A percentile compares a stretch with the other conserved stretches of the same genome.
phyloP scores from a whole-genome alignment of 1,140 invertebrate species.

The Archivesica marissinica region DNA sequence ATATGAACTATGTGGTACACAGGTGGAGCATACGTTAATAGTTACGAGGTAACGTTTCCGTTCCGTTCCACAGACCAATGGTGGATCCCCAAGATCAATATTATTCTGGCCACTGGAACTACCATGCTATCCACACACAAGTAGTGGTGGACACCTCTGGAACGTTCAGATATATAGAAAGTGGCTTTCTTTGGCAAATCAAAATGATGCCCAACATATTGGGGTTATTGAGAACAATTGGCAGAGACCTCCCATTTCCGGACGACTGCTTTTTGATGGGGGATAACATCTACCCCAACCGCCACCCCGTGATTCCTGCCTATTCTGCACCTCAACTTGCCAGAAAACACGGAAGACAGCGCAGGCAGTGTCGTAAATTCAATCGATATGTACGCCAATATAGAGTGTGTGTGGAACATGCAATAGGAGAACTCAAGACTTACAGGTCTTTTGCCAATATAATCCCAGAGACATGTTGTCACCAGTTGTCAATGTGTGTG shows the following conservation, averaged over 20 bases:
- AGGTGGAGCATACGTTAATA: no score
- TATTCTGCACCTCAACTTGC: neutral
- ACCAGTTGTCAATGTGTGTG: neutral
- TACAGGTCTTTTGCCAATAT: neutral
- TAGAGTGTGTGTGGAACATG: conserved; percentile 24
- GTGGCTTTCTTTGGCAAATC: conserved; percentile 29
- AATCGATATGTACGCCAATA: conserved; percentile 10
- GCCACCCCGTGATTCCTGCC: conserved; percentile 7
- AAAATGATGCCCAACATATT: neutral
- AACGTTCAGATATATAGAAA: conserved; percentile 17
- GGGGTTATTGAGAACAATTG: neutral
- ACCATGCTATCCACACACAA: conserved; percentile 50
- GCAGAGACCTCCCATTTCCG: conserved; percentile 30
- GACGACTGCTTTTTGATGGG: conserved; percentile 32
- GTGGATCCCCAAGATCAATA: conserved; percentile 39
- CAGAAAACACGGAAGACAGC: neutral
- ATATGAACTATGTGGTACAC: no score
- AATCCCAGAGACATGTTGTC: conserved; percentile 5
- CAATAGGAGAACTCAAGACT: neutral
- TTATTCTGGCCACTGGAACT: conserved; percentile 46
- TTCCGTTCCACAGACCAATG: conserved; percentile 23
- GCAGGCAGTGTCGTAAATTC: neutral
- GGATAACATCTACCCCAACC: conserved; percentile 45
- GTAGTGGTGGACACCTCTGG: conserved; percentile 31
- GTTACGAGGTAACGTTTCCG: no score